These are phyloP conservation scores for Pavo muticus DNA, from an alignment of 2,113 vertebrate genomes.

Conservation along the genomic window DNA sequence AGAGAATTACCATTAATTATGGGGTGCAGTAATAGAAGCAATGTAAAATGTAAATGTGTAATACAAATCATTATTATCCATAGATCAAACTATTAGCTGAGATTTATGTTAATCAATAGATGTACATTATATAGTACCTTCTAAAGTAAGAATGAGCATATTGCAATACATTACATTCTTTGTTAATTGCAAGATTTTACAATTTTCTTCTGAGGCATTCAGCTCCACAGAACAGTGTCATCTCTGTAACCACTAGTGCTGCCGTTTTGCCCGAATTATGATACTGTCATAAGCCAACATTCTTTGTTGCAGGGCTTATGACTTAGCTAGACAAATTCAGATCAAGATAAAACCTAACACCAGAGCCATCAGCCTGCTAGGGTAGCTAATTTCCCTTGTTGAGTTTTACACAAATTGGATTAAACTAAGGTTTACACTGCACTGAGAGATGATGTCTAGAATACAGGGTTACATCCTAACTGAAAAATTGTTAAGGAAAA, in stretches of 20 bases:
- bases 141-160: constrained; percentile 7
- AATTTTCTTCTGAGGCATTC: constrained; percentile 29
- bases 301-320: neutral
- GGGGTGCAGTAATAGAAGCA: neutral
- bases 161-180: constrained; percentile 7
- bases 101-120: constrained; percentile 57
- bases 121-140: constrained; percentile 16
- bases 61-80: constrained; percentile 24
- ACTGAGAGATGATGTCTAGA: neutral
- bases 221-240: neutral
- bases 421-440: neutral
- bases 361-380: neutral
- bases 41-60: constrained; percentile 2
- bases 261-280: neutral
- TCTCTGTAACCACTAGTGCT: constrained; percentile 18
- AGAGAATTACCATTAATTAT: constrained; percentile 27
- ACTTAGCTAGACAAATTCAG: neutral
- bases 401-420: neutral
- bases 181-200: constrained; percentile 30
- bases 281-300: neutral
- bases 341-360: neutral
- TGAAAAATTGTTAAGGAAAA: neutral
- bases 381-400: neutral
- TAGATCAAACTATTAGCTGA: neutral
- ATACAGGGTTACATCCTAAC: neutral